These are phyloP conservation scores for Leptobrachium leishanense DNA, from an alignment of 2,113 vertebrate genomes.

Conservation along the genomic window DNA sequence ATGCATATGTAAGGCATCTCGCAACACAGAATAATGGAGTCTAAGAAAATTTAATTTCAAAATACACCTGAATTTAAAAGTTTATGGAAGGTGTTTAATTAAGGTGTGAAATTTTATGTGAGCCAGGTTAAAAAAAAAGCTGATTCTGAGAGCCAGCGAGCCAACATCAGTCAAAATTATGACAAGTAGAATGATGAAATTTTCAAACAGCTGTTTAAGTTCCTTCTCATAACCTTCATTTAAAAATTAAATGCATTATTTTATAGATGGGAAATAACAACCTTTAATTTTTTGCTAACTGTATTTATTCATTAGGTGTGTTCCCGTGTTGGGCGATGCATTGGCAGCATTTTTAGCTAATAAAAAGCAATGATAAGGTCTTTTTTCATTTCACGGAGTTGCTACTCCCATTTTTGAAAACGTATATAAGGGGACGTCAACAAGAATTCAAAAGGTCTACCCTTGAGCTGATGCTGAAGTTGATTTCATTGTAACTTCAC, in stretches of 20 bases:
- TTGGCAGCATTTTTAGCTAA: slow-evolving; percentile 30
- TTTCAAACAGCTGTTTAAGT: slow-evolving; percentile 3
- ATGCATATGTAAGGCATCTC: too few species aligned
- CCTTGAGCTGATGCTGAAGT: slow-evolving; percentile 7
- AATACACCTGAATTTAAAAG: too few species aligned
- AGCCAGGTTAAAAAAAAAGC: slow-evolving; percentile 3
- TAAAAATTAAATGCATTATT: slow-evolving; percentile 18
- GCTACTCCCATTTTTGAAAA: slow-evolving; percentile 15
- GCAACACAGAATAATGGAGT: too few species aligned
- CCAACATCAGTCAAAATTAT: slow-evolving; percentile 8
- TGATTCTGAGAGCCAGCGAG: not conserved
- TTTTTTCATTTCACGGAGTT: slow-evolving; percentile 2
- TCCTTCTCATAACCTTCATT: not conserved
- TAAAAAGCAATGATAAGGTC: slow-evolving; percentile 42
- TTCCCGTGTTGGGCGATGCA: slow-evolving; percentile 24
- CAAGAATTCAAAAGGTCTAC: slow-evolving; percentile 13
- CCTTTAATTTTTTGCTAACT: slow-evolving; percentile 5
- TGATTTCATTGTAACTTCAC: not conserved
- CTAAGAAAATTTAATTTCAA: too few species aligned
- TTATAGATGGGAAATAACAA: slow-evolving; percentile 22
- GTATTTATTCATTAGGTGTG: slow-evolving; percentile 17
- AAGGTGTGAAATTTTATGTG: not conserved
- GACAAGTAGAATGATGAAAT: slow-evolving; percentile 6
- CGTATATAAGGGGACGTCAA: slow-evolving; percentile 24
- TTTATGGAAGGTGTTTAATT: too few species aligned